These are phyloP conservation scores for Passer domesticus DNA, from an alignment of 2,113 vertebrate species.

Conservation along the genomic window DNA sequence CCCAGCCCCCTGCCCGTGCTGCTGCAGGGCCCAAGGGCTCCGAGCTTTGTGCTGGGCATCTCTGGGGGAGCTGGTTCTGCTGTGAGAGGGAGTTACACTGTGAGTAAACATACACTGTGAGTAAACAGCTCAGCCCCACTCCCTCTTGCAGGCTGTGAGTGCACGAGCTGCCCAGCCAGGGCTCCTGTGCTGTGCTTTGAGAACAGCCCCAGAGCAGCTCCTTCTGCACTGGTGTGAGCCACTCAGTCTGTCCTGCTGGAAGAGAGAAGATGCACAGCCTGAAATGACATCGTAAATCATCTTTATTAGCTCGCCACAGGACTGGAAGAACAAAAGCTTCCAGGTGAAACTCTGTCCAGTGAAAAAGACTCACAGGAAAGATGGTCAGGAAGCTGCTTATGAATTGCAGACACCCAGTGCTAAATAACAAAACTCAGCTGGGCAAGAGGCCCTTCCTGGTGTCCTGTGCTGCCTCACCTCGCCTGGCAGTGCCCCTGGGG, in stretches of 20 bases:
- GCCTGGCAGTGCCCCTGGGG: background rate
- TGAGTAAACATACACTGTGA: background rate
- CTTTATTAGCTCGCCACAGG: constrained; percentile 17
- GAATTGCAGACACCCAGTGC: background rate
- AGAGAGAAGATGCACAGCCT: background rate
- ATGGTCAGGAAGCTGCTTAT: background rate
- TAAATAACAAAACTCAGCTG: background rate
- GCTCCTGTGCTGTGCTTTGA: background rate
- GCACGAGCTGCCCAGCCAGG: background rate
- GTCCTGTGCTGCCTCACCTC: background rate
- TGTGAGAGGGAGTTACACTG: background rate
- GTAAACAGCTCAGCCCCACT: background rate
- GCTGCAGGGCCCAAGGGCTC: background rate
- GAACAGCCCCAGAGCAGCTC: background rate
- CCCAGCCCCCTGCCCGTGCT: background rate
- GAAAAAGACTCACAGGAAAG: background rate
- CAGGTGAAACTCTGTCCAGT: background rate
- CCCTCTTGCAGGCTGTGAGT: background rate
- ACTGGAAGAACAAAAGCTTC: constrained; percentile 42
- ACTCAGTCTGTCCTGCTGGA: background rate
- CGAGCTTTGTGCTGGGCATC: background rate
- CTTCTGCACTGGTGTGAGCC: background rate
- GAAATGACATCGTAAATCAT: background rate
- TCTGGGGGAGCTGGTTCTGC: background rate
- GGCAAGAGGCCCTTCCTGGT: background rate